Percentiles rank a stretch among this genome's conserved stretches.
Conservation (phyloP, 1,140 invertebrate species). For the Drosophila navojoa region DNA sequence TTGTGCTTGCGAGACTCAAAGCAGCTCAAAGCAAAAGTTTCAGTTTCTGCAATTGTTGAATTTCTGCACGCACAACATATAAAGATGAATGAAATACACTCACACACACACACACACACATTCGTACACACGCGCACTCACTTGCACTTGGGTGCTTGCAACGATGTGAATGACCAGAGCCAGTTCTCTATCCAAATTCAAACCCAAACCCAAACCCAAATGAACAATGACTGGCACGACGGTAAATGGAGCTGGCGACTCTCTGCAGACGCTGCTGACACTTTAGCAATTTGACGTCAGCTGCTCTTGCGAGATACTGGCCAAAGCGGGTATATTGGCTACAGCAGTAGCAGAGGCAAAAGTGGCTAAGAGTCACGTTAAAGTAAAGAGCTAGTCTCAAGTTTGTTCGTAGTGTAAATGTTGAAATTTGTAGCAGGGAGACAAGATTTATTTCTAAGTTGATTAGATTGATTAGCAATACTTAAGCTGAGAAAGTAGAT, state of each 20-base stretch:
- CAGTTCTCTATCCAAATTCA: constrained; percentile 21
- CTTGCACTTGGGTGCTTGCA: constrained; percentile 43
- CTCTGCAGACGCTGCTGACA: constrained; percentile 23
- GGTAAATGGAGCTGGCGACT: constrained; percentile 25
- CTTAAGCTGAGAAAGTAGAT: too few species aligned
- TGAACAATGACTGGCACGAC: constrained; percentile 23
- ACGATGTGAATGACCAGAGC: constrained; percentile 73
- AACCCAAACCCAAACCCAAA: constrained; percentile 35
- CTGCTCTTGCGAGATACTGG: background rate
- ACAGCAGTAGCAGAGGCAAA: too few species aligned
- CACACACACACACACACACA: constrained; percentile 16
- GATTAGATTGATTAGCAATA: too few species aligned
- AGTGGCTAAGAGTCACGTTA: too few species aligned
- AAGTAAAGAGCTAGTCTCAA: too few species aligned
- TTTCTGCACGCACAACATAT: constrained; percentile 78
- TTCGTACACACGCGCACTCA: background rate
- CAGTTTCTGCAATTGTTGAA: constrained; percentile 79
- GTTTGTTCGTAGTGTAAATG: too few species aligned
- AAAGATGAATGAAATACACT: constrained; percentile 63
- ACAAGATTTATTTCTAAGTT: too few species aligned
- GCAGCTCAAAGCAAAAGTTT: constrained; percentile 63
- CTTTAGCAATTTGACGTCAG: constrained; percentile 27
- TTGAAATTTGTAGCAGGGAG: too few species aligned
- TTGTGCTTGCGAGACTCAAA: constrained; percentile 33
- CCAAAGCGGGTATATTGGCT: background rate